phyloP scores from a whole-genome alignment of 2,888 invertebrate species.

The Aspidapion aeneum region DNA sequence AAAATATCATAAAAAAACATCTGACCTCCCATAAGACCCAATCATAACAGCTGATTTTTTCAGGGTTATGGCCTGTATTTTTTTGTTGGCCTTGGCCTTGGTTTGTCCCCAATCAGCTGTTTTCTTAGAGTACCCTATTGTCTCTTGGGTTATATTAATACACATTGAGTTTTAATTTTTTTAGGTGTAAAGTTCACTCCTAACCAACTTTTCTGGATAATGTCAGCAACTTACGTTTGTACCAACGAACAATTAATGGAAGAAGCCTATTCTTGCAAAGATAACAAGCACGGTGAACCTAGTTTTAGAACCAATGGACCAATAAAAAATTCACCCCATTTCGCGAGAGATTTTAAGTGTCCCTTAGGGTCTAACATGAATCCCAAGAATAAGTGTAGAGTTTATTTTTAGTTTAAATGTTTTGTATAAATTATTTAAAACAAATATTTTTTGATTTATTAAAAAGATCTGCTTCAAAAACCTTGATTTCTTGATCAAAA shows the following conservation, averaged over 20 bases:
- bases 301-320: constrained; percentile 31
- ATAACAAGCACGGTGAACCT: constrained; percentile 23
- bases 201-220: constrained; percentile 52
- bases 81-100: no score
- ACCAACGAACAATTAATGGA: constrained; percentile 26
- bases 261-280: constrained; percentile 11
- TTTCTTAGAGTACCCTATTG: not conserved
- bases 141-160: not conserved
- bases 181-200: constrained; percentile 63
- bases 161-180: no score
- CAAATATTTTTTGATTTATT: no score
- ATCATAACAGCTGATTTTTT: no score
- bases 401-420: no score
- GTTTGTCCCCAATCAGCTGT: no score
- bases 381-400: constrained; percentile 34
- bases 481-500: no score
- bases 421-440: no score
- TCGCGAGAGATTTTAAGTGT: constrained; percentile 36
- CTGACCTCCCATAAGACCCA: no score
- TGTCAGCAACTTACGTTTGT: constrained; percentile 33
- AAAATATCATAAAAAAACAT: no score
- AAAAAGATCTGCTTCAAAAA: no score
- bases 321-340: constrained; percentile 33
- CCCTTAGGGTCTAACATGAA: constrained; percentile 34
- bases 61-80: no score